phyloP scores from a whole-genome alignment of 1,140 invertebrate genomes.

The Drosophila kurseongensis region DNA sequence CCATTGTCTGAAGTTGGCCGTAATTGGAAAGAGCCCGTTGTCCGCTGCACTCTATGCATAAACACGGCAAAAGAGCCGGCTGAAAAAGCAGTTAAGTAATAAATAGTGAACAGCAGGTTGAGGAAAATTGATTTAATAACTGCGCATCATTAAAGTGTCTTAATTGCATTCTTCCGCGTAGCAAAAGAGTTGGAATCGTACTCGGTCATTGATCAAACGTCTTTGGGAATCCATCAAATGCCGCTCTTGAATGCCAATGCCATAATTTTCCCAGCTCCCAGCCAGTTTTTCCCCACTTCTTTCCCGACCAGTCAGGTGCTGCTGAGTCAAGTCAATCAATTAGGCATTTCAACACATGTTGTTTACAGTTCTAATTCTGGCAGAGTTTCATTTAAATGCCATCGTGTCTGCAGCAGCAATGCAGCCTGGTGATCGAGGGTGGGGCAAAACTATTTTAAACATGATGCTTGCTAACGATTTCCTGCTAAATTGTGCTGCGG shows the following conservation, averaged over 20 bases:
- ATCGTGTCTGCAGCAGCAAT: constrained; percentile 52
- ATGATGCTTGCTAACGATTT: constrained; percentile 66
- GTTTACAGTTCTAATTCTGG: constrained; percentile 81
- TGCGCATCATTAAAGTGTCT: constrained; percentile 66
- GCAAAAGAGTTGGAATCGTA: constrained; percentile 22
- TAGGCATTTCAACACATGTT: constrained; percentile 82
- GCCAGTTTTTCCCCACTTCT: constrained; percentile 28
- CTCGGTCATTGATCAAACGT: constrained; percentile 52
- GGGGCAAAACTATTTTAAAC: constrained; percentile 62
- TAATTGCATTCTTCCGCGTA: constrained; percentile 77
- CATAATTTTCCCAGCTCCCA: constrained; percentile 51
- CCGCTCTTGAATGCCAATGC: constrained; percentile 69
- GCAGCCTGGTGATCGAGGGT: constrained; percentile 7
- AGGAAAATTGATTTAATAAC: constrained; percentile 76
- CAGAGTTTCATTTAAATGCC: constrained; percentile 72
- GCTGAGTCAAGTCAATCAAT: constrained; percentile 77
- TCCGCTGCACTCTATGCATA: constrained; percentile 55
- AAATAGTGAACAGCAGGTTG: constrained; percentile 55
- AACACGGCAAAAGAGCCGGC: constrained; percentile 44
- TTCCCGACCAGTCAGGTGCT: constrained; percentile 3
- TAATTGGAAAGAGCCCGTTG: constrained; percentile 58
- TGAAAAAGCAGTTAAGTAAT: constrained; percentile 61
- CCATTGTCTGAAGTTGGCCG: constrained; percentile 71
- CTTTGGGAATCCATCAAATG: constrained; percentile 58
- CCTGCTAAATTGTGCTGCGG: constrained; percentile 74